These are phyloP conservation scores for Australoheros scitulus DNA, from an alignment of 2,113 vertebrate species.

Conservation along the genomic window DNA sequence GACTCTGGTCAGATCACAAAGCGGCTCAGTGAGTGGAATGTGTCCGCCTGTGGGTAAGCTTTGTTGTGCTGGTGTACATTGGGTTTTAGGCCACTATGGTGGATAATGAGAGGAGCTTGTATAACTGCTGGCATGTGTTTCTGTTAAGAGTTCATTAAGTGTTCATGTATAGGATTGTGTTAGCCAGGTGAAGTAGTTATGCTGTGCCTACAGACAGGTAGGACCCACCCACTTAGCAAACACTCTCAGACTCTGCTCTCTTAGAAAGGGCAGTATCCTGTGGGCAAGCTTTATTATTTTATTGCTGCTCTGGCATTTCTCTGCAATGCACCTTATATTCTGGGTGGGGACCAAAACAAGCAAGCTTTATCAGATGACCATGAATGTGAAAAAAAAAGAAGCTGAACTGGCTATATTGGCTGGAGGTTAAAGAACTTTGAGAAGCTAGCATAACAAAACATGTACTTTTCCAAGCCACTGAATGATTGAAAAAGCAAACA, in stretches of 20 bases:
- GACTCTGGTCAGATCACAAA: conserved; percentile 58
- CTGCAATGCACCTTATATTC: conserved; percentile 63
- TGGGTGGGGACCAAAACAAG: conserved; percentile 77
- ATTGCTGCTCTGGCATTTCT: conserved; percentile 66
- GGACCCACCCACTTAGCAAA: conserved; percentile 72
- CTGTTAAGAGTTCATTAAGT: conserved; percentile 53
- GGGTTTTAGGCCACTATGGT: conserved; percentile 49
- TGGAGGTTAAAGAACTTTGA: conserved; percentile 43
- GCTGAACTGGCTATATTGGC: conserved; percentile 65
- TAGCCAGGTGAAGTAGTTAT: conserved; percentile 45
- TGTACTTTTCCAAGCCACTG: conserved; percentile 63
- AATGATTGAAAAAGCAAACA: conserved; percentile 72
- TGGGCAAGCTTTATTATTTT: conserved; percentile 67
- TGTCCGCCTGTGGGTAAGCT: conserved; percentile 56
- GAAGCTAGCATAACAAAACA: conserved; percentile 51
- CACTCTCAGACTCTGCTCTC: conserved; percentile 64
- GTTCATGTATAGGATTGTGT: conserved; percentile 54
- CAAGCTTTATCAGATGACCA: conserved; percentile 74
- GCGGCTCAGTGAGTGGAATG: conserved; percentile 46
- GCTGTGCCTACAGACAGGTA: conserved; percentile 47
- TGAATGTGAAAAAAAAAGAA: conserved; percentile 42
- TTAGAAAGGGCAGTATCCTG: conserved; percentile 46
- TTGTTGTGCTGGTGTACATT: conserved; percentile 60
- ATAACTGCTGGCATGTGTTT: conserved; percentile 50
- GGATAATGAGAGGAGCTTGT: conserved; percentile 57